A percentile compares a stretch with the other conserved stretches of the same genome.
These are phyloP conservation scores for Drosophila limbata DNA, from an alignment of 2,888 invertebrate genomes.

Conservation along the genomic window DNA sequence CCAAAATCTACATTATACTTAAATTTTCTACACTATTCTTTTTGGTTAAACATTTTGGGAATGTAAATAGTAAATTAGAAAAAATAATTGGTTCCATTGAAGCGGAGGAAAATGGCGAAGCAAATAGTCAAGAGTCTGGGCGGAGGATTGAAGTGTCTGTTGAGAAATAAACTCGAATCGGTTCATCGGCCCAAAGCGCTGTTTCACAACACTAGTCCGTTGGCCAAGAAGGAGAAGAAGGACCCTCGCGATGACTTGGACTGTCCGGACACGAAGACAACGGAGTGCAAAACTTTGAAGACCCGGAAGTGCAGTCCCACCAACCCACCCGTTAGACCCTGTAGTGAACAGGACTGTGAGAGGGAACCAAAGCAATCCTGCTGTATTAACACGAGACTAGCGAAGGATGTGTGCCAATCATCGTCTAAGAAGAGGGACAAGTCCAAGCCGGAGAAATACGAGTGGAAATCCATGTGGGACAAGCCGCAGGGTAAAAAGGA, in stretches of 20 bases:
- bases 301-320: constrained; percentile 21
- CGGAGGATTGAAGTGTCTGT: not conserved
- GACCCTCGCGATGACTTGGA: fast-evolving
- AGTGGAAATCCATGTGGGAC: constrained; percentile 53
- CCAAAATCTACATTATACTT: not conserved
- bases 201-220: not conserved
- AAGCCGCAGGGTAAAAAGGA: not conserved
- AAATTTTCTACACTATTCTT: not conserved
- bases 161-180: not conserved
- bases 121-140: constrained; percentile 21
- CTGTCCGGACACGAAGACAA: not conserved
- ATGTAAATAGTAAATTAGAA: constrained; percentile 3
- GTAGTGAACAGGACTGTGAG: constrained; percentile 22
- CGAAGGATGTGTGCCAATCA: not conserved
- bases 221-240: not conserved
- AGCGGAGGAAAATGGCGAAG: not conserved
- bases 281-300: not conserved
- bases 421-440: not conserved
- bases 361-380: not conserved
- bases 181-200: fast-evolving
- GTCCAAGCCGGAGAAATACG: not conserved
- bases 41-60: constrained; percentile 1
- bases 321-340: constrained; percentile 21
- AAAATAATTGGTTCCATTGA: constrained; percentile 8
- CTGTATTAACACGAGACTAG: not conserved